Evolutionary conservation across 35 echinoderm and acorn worm species (phyloP).

Genomic region (Holothuria glaberrima): DNA sequence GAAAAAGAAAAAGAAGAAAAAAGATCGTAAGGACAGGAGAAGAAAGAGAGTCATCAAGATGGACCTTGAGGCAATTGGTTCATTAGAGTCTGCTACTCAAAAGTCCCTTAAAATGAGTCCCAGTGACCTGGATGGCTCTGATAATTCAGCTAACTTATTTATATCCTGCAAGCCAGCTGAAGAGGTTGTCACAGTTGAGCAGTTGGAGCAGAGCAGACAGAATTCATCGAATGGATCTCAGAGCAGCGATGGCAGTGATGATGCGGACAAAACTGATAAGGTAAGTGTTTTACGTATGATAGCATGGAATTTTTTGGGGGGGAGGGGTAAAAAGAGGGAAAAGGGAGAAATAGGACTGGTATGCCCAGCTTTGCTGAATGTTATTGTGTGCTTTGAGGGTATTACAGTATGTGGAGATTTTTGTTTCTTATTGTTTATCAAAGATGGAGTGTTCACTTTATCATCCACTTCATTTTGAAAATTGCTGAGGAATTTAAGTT

Average conservation of each 20-base stretch:
- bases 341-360: too few species aligned
- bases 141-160: slow-evolving; percentile 86
- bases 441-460: too few species aligned
- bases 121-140: slow-evolving; percentile 69
- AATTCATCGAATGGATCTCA: slow-evolving; percentile 45
- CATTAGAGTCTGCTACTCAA: slow-evolving; percentile 89
- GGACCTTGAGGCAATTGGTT: slow-evolving; percentile 84
- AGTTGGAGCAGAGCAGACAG: slow-evolving; percentile 75
- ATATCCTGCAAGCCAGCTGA: slow-evolving; percentile 60
- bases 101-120: slow-evolving; percentile 85
- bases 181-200: slow-evolving; percentile 73
- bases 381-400: too few species aligned
- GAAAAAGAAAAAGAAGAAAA: slow-evolving; percentile 67
- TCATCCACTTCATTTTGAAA: too few species aligned
- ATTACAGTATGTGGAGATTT: too few species aligned
- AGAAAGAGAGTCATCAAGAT: slow-evolving; percentile 67
- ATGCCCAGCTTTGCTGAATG: too few species aligned
- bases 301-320: too few species aligned
- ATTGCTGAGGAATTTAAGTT: too few species aligned
- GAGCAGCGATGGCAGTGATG: slow-evolving; percentile 35
- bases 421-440: too few species aligned
- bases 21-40: slow-evolving; percentile 62
- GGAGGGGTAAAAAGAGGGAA: too few species aligned
- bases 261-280: background rate
- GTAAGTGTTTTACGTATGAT: background rate